Percentiles rank a stretch among this genome's conserved stretches.
Evolutionary conservation across 2,888 invertebrate species (phyloP).

Genomic region (Melieria crassipennis): DNA sequence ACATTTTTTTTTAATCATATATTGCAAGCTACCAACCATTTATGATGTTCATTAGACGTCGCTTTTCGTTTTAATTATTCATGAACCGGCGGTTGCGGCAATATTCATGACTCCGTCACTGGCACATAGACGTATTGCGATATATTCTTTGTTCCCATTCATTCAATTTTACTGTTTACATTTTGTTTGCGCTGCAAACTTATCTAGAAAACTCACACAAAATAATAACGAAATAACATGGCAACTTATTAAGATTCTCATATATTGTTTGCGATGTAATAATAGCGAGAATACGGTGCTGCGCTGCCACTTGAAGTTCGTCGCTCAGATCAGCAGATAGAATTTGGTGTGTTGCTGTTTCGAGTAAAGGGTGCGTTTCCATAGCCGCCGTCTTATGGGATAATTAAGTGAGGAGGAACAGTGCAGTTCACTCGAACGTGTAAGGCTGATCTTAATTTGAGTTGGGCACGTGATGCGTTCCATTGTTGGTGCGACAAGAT

Average conservation of each 20-base stretch:
- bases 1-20: not conserved
- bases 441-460: constrained; percentile 35
- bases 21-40: not conserved
- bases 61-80: constrained; percentile 1
- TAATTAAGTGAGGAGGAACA: no score
- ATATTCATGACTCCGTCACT: constrained; percentile 32
- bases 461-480: constrained; percentile 27
- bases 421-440: not conserved
- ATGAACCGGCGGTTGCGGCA: constrained; percentile 21
- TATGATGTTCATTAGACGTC: not conserved
- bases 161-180: constrained; percentile 40
- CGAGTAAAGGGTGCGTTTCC: no score
- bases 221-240: constrained; percentile 31
- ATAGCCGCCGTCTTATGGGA: no score
- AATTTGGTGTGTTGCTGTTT: not conserved
- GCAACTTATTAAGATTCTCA: constrained; percentile 29
- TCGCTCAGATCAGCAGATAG: not conserved
- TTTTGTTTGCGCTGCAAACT: constrained; percentile 10
- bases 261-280: constrained; percentile 29
- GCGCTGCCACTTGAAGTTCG: no score
- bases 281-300: not conserved
- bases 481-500: no score
- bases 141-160: constrained; percentile 39
- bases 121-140: constrained; percentile 25
- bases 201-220: constrained; percentile 23